A percentile compares a stretch with the other conserved stretches of the same genome.
Conservation (phyloP, 2,113 vertebrate species). For the Chascanopsetta lugubris region DNA sequence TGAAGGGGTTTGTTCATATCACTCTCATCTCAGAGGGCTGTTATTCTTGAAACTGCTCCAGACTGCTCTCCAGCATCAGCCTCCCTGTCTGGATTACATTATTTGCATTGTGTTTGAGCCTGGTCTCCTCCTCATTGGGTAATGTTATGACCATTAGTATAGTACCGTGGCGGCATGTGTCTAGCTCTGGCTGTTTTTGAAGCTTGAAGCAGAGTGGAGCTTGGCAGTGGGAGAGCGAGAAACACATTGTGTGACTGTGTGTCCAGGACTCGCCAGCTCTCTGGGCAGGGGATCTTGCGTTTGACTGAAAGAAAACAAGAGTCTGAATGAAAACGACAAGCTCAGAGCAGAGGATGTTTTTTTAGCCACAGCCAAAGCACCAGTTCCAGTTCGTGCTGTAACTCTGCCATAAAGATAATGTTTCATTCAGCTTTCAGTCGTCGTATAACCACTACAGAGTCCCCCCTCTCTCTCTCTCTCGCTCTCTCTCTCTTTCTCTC, state of each 20-base stretch:
- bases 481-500: slow-evolving; percentile 33
- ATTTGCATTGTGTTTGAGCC: slow-evolving; percentile 52
- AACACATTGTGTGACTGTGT: slow-evolving; percentile 71
- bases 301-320: slow-evolving; percentile 78
- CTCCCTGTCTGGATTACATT: slow-evolving; percentile 48
- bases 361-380: slow-evolving; percentile 73
- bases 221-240: slow-evolving; percentile 56
- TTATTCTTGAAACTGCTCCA: slow-evolving; percentile 73
- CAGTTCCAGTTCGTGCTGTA: slow-evolving; percentile 70
- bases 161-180: slow-evolving; percentile 44
- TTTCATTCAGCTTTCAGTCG: slow-evolving; percentile 73
- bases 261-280: slow-evolving; percentile 69
- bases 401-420: slow-evolving; percentile 69
- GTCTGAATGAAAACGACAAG: slow-evolving; percentile 76
- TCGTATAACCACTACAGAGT: slow-evolving; percentile 65
- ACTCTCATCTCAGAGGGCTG: slow-evolving; percentile 71
- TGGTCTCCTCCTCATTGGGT: slow-evolving; percentile 27
- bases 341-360: slow-evolving; percentile 78
- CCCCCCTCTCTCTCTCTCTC: slow-evolving; percentile 40
- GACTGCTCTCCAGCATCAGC: slow-evolving; percentile 59
- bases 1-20: slow-evolving; percentile 71
- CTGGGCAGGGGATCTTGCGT: slow-evolving; percentile 71
- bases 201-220: slow-evolving; percentile 26
- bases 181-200: slow-evolving; percentile 54
- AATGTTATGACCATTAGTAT: slow-evolving; percentile 55